These are phyloP conservation scores for Gadopsis marmoratus DNA, from an alignment of 2,797 vertebrate species.

Conservation along the genomic window DNA sequence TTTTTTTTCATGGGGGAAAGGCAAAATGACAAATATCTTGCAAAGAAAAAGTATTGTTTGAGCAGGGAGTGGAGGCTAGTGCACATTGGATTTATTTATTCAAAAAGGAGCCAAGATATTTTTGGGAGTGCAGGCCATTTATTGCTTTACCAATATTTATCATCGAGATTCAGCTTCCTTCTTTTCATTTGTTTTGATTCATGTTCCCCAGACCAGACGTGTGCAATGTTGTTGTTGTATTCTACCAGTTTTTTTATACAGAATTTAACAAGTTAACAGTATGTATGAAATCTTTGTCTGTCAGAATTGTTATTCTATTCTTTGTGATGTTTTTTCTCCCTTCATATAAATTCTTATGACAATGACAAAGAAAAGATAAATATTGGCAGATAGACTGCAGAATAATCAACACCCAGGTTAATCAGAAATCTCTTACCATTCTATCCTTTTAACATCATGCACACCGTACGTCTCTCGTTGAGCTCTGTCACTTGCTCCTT, in stretches of 20 bases:
- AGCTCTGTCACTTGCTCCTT: slow-evolving; percentile 2
- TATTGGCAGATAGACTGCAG: background rate
- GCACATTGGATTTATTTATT: slow-evolving; percentile 16
- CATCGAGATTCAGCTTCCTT: background rate
- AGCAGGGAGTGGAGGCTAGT: background rate
- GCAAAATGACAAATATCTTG: slow-evolving; percentile 34
- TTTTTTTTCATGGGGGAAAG: slow-evolving; percentile 35
- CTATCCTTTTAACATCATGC: background rate
- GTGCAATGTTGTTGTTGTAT: background rate
- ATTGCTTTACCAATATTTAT: background rate
- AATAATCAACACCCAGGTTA: background rate
- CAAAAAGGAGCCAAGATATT: background rate
- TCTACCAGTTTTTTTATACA: background rate
- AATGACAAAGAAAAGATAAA: no score
- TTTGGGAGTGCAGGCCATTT: background rate
- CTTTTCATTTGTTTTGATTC: background rate
- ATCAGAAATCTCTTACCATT: background rate
- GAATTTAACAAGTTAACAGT: background rate
- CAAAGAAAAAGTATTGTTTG: slow-evolving; percentile 11
- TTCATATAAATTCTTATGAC: no score
- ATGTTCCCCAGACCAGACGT: background rate
- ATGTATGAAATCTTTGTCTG: background rate
- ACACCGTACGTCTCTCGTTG: background rate
- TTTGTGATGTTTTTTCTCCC: background rate
- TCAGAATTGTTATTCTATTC: background rate